Conservation (phyloP, 92 coral and sea anemone species). For the Zoanthus sansibaricus region DNA sequence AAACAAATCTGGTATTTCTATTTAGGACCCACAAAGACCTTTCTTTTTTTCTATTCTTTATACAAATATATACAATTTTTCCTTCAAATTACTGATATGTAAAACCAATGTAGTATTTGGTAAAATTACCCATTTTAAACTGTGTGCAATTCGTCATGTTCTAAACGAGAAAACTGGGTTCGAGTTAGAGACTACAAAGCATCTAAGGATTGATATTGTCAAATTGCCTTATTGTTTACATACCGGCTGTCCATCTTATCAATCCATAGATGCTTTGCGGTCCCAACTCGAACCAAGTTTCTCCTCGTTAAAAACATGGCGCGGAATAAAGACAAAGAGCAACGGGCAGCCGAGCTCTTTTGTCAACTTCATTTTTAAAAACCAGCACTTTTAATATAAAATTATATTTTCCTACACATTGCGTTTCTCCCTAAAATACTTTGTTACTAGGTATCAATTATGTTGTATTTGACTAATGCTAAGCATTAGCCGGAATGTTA, state of each 20-base stretch:
- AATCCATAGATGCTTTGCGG: no score
- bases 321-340: neutral
- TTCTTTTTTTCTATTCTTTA: slow-evolving; percentile 11
- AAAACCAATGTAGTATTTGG: neutral
- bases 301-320: no score
- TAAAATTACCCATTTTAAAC: neutral
- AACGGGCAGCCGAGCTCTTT: no score
- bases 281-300: no score
- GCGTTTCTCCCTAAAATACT: slow-evolving; percentile 34
- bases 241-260: no score
- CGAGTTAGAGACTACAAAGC: no score
- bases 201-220: no score
- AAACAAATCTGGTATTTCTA: slow-evolving; percentile 4
- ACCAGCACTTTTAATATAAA: slow-evolving; percentile 12
- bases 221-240: no score
- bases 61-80: slow-evolving; percentile 48
- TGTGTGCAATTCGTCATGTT: neutral
- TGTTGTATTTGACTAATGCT: slow-evolving; percentile 27
- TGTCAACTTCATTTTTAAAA: slow-evolving; percentile 22
- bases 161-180: no score
- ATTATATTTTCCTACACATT: neutral
- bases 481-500: neutral
- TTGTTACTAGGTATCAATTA: neutral
- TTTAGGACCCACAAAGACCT: slow-evolving; percentile 31
- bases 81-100: slow-evolving; percentile 8